Percentiles rank a stretch among this genome's conserved stretches.
Conservation (phyloP, 2,113 vertebrate genomes). For the Eudyptes chrysolophus region DNA sequence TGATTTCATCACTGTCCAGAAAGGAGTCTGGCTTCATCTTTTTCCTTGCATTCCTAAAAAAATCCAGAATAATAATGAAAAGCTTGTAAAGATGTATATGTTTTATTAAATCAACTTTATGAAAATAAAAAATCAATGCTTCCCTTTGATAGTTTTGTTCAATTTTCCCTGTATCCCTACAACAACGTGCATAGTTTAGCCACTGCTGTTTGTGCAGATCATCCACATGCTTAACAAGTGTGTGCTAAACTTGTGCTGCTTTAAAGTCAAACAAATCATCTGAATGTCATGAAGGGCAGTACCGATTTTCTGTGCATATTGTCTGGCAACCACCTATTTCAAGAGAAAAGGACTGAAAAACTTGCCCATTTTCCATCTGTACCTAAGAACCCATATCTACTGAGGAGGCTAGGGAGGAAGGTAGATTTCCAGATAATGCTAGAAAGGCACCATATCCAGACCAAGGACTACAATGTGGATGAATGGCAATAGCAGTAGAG, state of each 20-base stretch:
- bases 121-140: not conserved
- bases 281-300: not conserved
- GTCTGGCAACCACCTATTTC: not conserved
- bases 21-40: constrained; percentile 82
- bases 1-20: constrained; percentile 66
- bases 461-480: not conserved
- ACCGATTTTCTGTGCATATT: not conserved
- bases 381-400: not conserved
- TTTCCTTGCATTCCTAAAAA: constrained; percentile 78
- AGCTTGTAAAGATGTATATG: not conserved
- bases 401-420: not conserved
- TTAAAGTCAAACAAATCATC: not conserved
- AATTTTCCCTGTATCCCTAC: not conserved
- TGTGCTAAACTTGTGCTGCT: not conserved
- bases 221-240: not conserved
- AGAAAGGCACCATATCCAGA: not conserved
- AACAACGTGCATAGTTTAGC: not conserved
- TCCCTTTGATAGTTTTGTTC: not conserved
- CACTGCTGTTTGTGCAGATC: not conserved
- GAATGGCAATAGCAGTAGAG: not conserved
- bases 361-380: not conserved
- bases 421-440: not conserved
- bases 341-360: not conserved
- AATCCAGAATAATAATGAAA: not conserved
- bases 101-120: not conserved